Evolutionary conservation across 2,797 vertebrate genomes (phyloP).

Genomic region (Sebastiscus tertius): DNA sequence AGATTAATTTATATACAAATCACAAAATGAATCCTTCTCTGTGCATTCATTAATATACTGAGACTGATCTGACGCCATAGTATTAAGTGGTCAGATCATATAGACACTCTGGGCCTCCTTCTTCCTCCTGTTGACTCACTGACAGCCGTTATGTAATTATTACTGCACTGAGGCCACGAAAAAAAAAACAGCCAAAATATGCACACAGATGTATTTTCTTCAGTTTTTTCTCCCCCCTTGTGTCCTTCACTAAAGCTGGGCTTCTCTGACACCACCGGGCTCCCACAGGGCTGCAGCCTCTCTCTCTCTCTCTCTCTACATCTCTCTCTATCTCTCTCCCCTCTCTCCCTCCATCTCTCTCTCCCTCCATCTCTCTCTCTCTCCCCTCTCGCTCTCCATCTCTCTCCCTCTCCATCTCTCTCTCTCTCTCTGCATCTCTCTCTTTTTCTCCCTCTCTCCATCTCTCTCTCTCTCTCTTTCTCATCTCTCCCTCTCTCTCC

Average conservation of each 20-base stretch:
- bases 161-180: slow-evolving; percentile 26
- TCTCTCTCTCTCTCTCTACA: neutral
- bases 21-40: no score
- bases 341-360: no score
- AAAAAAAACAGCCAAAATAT: neutral
- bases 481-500: no score
- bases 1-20: no score
- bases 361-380: no score
- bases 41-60: no score
- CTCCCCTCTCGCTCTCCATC: no score
- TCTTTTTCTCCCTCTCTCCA: no score
- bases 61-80: neutral
- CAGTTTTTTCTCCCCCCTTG: neutral
- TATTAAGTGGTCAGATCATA: slow-evolving; percentile 47
- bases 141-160: slow-evolving; percentile 65
- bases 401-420: no score
- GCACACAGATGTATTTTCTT: neutral
- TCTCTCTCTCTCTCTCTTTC: no score
- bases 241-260: neutral
- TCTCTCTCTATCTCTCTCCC: neutral
- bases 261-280: slow-evolving; percentile 1
- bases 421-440: rapidly evolving
- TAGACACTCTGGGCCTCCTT: slow-evolving; percentile 28
- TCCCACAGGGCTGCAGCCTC: neutral
- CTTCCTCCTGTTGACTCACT: slow-evolving; percentile 55